Base-by-base conservation (phyloP, 2,888 invertebrate species). In the Oscheius myriophilus region DNA sequence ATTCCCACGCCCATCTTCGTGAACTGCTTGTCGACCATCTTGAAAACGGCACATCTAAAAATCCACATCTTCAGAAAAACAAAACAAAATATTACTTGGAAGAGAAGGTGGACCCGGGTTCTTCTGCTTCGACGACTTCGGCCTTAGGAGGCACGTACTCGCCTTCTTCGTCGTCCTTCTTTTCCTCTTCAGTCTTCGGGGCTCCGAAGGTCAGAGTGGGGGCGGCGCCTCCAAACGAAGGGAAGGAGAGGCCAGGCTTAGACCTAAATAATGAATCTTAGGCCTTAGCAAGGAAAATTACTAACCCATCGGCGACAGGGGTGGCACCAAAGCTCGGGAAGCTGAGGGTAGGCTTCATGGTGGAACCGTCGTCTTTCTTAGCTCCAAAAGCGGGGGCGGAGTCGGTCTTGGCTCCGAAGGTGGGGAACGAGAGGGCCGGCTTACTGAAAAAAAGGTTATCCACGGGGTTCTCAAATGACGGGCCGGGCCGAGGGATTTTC, bases 71-170 rank as follows among this genome's bases (percentile, higher is more conserved):
- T 33, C 42, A 18, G 52, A 52, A n/a, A 33, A 54, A 45, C 16
- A 46, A 12, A 55, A 55, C 2, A 16, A 64, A 52, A 64, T 14
- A 71, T 54, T n/a, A 80, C 80, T 80, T 79, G 64, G 67, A 65
- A 52, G 70, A 72, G 43, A 71, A 52, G 7, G 72, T 54, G 4
- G 81, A 72, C 45, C 76, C 78, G 1, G 76, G 74, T 26, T 81
- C 81, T 46, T 67, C 72, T 25, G 67, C 72, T 62, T 78, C 79
- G 2, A 78, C 76, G 3, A 75, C 66, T 57, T 81, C 81, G 1
- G 65, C 79, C 58, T 81, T 81, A 1, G 81, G 81, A 6, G 81
- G 81, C 21, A 78, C 79, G 53, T 81, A 78, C 55, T 81, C 81
- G 52, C 58, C 68, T 7, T 68, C 68, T 11, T 46, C 67, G 11